Percentiles rank a stretch among this genome's conserved stretches.
Conservation (phyloP, 2,888 invertebrate species). For the Mycogona germanica region DNA sequence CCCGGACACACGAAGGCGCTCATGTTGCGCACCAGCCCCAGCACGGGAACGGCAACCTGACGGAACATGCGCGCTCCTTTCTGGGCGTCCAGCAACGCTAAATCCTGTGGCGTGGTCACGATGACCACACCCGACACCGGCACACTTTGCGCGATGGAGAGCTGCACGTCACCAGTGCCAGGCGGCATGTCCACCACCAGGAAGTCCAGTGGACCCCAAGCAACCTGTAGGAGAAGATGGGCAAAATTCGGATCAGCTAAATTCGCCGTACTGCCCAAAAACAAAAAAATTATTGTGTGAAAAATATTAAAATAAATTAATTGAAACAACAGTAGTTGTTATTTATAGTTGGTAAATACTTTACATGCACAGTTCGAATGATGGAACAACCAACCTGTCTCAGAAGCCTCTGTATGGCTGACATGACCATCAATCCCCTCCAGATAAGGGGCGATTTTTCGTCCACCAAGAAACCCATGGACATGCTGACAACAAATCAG, state of each 20-base stretch:
- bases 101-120: conserved; percentile 83
- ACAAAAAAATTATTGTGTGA: background rate
- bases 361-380: too few species aligned
- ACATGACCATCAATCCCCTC: conserved; percentile 96
- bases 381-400: conserved; percentile 43
- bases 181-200: conserved; percentile 91
- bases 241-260: background rate
- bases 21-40: conserved; percentile 91
- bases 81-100: conserved; percentile 71
- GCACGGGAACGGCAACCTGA: conserved; percentile 64
- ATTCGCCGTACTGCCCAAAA: background rate
- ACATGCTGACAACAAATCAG: conserved; percentile 53
- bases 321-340: background rate
- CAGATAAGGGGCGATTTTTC: conserved; percentile 78
- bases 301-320: background rate
- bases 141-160: conserved; percentile 79
- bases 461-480: conserved; percentile 85
- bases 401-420: conserved; percentile 72
- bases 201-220: conserved; percentile 78
- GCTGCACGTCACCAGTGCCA: conserved; percentile 90
- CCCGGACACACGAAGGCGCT: conserved; percentile 60
- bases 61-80: conserved; percentile 80
- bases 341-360: too few species aligned
- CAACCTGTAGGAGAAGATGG: conserved; percentile 40
- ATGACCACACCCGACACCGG: conserved; percentile 62